Percentiles rank a stretch among this genome's conserved stretches.
phyloP scores from a whole-genome alignment of 92 coral and sea anemone species.

The Epizoanthus illoricatus region DNA sequence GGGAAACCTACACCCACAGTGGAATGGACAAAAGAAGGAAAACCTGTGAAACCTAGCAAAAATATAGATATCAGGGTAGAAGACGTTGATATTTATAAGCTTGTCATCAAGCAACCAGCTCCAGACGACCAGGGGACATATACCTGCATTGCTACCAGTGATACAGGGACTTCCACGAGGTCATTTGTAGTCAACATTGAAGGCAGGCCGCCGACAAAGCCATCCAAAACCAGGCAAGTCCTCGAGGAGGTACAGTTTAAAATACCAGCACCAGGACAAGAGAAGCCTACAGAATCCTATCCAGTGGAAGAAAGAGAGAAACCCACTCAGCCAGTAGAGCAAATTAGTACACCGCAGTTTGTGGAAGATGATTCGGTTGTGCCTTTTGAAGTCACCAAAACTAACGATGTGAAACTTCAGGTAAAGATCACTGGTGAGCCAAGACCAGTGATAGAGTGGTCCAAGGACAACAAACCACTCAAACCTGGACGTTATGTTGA shows the following conservation, averaged over 20 bases:
- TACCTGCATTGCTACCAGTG: slow-evolving; percentile 72
- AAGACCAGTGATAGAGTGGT: slow-evolving; percentile 71
- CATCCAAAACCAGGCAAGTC: background rate
- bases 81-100: slow-evolving; percentile 43
- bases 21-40: slow-evolving; percentile 61
- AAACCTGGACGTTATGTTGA: slow-evolving; percentile 36
- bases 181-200: slow-evolving; percentile 47
- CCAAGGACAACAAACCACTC: slow-evolving; percentile 57
- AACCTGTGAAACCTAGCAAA: slow-evolving; percentile 33
- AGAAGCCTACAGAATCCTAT: slow-evolving; percentile 16
- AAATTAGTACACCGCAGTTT: slow-evolving; percentile 29
- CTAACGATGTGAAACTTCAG: slow-evolving; percentile 34
- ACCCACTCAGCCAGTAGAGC: slow-evolving; percentile 32
- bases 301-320: slow-evolving; percentile 35
- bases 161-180: slow-evolving; percentile 71
- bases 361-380: slow-evolving; percentile 42
- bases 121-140: slow-evolving; percentile 75
- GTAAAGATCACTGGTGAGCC: slow-evolving; percentile 65
- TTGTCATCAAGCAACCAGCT: slow-evolving; percentile 49
- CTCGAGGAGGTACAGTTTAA: slow-evolving; percentile 21
- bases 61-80: slow-evolving; percentile 41
- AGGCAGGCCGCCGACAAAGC: background rate
- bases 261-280: slow-evolving; percentile 24
- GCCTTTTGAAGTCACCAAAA: slow-evolving; percentile 40
- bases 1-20: slow-evolving; percentile 52